These are phyloP conservation scores for Semnopithecus entellus DNA, from an alignment of 2,113 vertebrate genomes.

Conservation along the genomic window DNA sequence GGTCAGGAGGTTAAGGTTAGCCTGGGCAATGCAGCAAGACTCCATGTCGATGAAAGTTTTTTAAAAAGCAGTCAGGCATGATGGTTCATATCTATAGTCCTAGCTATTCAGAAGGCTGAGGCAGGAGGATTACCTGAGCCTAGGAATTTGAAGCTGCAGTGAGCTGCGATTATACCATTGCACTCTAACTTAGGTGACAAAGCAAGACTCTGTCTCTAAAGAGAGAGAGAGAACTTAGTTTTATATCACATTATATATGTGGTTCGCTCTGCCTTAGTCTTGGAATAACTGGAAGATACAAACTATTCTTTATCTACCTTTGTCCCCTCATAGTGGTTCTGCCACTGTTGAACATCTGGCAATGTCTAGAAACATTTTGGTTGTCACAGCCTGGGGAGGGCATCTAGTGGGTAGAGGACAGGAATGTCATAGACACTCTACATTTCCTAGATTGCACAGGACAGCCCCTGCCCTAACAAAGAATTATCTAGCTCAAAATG, in stretches of 20 bases:
- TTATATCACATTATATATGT: neutral
- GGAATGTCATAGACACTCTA: too few relatives aligned
- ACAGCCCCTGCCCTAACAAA: fast-evolving
- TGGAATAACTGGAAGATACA: neutral
- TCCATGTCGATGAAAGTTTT: too few relatives aligned
- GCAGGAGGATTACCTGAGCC: too few relatives aligned
- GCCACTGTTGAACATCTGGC: neutral
- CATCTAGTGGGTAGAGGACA: neutral
- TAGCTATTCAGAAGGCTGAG: too few relatives aligned
- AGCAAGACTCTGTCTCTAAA: too few relatives aligned
- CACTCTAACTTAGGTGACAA: too few relatives aligned
- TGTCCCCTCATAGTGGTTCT: neutral
- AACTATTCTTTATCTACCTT: neutral
- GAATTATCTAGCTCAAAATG: neutral
- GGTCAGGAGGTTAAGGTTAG: too few relatives aligned
- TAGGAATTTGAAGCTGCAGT: too few relatives aligned
- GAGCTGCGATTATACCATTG: too few relatives aligned
- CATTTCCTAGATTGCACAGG: fast-evolving
- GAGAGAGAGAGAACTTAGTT: neutral
- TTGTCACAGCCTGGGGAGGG: neutral
- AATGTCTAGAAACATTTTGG: neutral
- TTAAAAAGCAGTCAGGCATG: too few relatives aligned
- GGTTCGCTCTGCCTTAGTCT: neutral
- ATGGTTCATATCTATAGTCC: too few relatives aligned
- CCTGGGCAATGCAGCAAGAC: too few relatives aligned